Evolutionary conservation across 2,797 vertebrate genomes (phyloP).

Genomic region (Perdix hodgsoniae): DNA sequence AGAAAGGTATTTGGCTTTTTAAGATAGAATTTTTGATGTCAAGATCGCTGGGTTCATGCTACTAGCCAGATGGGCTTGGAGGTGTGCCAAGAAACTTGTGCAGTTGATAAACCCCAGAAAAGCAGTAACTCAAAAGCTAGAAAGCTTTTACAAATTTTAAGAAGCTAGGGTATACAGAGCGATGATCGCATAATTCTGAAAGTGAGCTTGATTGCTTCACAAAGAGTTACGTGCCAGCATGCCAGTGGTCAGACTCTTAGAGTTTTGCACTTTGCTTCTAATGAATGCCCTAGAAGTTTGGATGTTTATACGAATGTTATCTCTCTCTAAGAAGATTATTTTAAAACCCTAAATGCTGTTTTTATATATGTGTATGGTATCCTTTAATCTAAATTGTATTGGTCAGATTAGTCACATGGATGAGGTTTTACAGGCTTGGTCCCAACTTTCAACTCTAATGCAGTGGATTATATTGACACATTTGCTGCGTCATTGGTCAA

Average conservation of each 20-base stretch:
- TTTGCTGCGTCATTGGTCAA: background rate
- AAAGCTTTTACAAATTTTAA: slow-evolving; percentile 27
- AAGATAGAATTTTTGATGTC: slow-evolving; percentile 68
- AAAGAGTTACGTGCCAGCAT: background rate
- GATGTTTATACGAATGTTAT: slow-evolving; percentile 5
- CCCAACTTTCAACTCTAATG: background rate
- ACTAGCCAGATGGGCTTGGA: slow-evolving; percentile 69
- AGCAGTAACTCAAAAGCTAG: slow-evolving; percentile 61
- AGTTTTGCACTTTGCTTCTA: slow-evolving; percentile 17
- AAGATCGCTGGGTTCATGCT: slow-evolving; percentile 65
- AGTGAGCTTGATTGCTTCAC: background rate
- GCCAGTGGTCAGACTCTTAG: background rate
- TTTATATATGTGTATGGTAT: background rate
- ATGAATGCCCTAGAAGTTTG: background rate
- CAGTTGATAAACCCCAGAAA: slow-evolving; percentile 69
- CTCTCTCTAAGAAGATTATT: background rate
- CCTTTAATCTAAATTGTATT: slow-evolving; percentile 35
- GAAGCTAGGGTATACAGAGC: background rate
- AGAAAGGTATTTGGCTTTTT: slow-evolving; percentile 66
- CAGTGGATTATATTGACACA: background rate
- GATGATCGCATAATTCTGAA: background rate
- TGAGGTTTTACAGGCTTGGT: background rate
- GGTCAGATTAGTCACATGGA: background rate
- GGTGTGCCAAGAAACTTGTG: slow-evolving; percentile 69
- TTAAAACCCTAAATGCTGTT: background rate